Evolutionary conservation across 2,113 vertebrate species (phyloP).

Genomic region (Zingel zingel): DNA sequence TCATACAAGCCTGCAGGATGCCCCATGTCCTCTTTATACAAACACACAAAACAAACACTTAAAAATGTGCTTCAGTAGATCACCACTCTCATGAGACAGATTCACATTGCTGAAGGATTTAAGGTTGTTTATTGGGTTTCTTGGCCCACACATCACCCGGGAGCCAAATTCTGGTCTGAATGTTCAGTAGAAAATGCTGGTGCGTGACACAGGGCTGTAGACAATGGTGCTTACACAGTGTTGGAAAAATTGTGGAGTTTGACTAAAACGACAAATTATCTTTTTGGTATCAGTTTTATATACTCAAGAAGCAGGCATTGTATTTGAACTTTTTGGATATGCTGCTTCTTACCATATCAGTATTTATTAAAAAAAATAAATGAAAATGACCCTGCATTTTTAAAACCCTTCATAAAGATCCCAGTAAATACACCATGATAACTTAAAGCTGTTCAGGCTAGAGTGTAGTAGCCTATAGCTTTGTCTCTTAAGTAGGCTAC

Average conservation of each 20-base stretch:
- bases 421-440: background rate
- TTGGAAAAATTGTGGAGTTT: background rate
- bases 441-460: background rate
- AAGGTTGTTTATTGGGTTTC: background rate
- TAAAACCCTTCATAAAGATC: constrained; percentile 2
- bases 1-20: constrained; percentile 6
- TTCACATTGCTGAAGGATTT: constrained; percentile 14
- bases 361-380: background rate
- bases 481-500: background rate
- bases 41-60: constrained; percentile 10
- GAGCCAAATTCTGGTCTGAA: constrained; percentile 18
- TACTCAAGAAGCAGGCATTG: background rate
- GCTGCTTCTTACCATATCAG: constrained; percentile 11
- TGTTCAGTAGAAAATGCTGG: constrained; percentile 15
- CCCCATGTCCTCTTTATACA: background rate
- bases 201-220: constrained; percentile 19
- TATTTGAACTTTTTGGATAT: background rate
- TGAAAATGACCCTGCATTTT: background rate
- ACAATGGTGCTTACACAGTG: constrained; percentile 22
- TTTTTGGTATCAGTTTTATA: background rate
- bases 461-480: background rate
- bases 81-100: background rate
- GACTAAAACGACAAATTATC: background rate
- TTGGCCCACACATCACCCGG: constrained; percentile 12
- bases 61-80: background rate